Percentiles rank a stretch among this genome's conserved stretches.
phyloP scores from a whole-genome alignment of 2,888 invertebrate genomes.

The Tipula vernalis region DNA sequence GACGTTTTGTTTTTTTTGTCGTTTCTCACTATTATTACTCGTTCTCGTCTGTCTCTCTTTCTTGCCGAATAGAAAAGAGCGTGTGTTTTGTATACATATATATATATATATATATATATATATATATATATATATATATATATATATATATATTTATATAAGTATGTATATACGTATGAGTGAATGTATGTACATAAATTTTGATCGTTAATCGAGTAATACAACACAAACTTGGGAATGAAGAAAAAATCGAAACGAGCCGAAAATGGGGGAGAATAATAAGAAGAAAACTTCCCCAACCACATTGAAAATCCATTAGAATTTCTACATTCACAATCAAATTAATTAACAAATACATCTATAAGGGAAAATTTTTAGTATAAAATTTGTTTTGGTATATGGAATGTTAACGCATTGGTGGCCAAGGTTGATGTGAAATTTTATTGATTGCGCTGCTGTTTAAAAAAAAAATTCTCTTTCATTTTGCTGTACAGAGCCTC shows the following conservation, averaged over 20 bases:
- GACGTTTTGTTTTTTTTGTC: neutral
- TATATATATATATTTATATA: neutral
- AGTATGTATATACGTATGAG: too few species aligned
- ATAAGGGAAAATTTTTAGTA: neutral
- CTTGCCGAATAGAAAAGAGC: neutral
- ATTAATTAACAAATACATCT: neutral
- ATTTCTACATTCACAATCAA: neutral
- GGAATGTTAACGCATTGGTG: neutral
- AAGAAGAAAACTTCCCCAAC: neutral
- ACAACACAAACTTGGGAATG: neutral
- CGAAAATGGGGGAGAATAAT: neutral
- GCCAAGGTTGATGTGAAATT: neutral
- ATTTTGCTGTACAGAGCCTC: too few species aligned
- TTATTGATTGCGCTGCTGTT: too few species aligned
- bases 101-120: neutral
- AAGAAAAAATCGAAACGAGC: neutral
- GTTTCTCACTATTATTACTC: neutral
- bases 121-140: neutral
- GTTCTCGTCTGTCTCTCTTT: neutral
- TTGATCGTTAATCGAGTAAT: neutral
- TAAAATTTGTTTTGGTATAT: neutral
- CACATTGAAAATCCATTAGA: constrained; percentile 4
- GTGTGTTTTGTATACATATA: neutral
- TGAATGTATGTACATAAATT: neutral
- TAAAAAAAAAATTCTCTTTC: too few species aligned